phyloP scores from a whole-genome alignment of 2,888 invertebrate species.

The Aphidoletes aphidimyza region DNA sequence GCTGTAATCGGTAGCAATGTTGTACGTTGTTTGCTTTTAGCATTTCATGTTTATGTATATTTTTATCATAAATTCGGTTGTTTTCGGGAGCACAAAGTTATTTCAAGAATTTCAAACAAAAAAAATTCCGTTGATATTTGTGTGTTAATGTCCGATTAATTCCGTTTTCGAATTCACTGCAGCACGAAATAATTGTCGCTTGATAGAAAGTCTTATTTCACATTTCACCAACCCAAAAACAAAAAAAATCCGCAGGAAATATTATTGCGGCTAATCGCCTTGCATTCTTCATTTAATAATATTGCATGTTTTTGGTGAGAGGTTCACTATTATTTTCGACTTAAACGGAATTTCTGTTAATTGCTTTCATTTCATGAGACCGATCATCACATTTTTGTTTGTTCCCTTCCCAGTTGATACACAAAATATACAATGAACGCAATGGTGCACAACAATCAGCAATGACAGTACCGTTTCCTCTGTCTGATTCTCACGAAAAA shows the following conservation, averaged over 20 bases:
- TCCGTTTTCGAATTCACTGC: not conserved
- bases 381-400: not conserved
- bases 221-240: constrained; percentile 10
- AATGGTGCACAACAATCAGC: not conserved
- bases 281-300: too few species aligned
- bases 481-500: constrained; percentile 22
- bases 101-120: not conserved
- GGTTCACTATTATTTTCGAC: too few species aligned
- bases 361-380: constrained; percentile 21
- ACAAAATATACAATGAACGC: not conserved
- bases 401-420: not conserved
- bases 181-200: constrained; percentile 3
- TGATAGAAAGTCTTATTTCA: constrained; percentile 20
- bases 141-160: not conserved
- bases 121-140: not conserved
- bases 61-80: too few species aligned
- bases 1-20: too few species aligned
- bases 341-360: constrained; percentile 30
- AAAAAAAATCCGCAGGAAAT: not conserved
- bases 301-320: too few species aligned
- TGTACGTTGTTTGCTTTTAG: not conserved
- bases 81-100: too few species aligned
- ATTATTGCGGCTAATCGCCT: not conserved
- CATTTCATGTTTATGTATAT: too few species aligned
- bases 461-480: not conserved